These are phyloP conservation scores for Prietella phreatophila DNA, from an alignment of 2,113 vertebrate species.

Conservation along the genomic window DNA sequence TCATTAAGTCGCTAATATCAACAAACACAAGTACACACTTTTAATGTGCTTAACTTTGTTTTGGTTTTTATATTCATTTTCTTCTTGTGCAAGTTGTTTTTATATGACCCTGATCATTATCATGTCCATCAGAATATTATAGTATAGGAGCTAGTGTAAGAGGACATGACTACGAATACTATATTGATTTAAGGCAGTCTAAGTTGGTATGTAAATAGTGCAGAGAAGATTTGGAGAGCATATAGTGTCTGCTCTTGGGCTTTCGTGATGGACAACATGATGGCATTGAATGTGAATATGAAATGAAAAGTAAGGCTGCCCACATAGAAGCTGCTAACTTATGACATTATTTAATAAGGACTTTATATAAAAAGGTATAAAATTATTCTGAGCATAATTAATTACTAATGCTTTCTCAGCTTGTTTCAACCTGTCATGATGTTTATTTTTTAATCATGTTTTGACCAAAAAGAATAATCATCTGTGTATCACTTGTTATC, in stretches of 20 bases:
- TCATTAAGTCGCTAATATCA: background rate
- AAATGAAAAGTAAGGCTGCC: background rate
- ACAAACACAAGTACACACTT: background rate
- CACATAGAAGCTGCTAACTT: background rate
- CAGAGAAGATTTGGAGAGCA: background rate
- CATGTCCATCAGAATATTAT: background rate
- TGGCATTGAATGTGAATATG: background rate
- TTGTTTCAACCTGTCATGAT: background rate
- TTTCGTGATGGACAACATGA: background rate
- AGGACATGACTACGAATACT: background rate
- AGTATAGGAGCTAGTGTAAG: background rate
- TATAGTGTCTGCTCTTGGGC: background rate
- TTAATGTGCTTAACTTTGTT: background rate
- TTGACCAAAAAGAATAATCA: constrained; percentile 37
- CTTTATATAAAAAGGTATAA: constrained; percentile 3
- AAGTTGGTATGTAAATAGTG: background rate
- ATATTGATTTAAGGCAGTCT: background rate
- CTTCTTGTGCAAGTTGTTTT: background rate
- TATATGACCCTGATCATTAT: background rate
- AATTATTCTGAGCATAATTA: background rate
- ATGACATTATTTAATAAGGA: background rate
- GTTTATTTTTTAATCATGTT: constrained; percentile 34
- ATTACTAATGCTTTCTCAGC: background rate
- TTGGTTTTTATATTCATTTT: background rate
- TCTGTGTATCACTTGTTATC: constrained; percentile 15